Conservation (phyloP, 2,888 invertebrate genomes). For the Cryptosula pallasiana region DNA sequence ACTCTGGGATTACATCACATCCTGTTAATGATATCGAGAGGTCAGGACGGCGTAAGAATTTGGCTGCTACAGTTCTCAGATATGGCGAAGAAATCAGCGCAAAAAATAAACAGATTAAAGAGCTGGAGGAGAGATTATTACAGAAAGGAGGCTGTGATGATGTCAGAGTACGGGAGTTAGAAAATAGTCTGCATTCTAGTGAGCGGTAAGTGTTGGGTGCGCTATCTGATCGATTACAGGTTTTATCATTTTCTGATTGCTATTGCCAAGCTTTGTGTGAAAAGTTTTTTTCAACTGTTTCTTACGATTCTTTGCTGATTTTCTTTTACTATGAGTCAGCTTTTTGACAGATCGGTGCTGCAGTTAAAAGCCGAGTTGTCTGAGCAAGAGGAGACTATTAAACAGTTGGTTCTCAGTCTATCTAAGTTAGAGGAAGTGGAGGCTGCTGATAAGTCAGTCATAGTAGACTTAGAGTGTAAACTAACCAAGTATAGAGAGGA, state of each 20-base stretch:
- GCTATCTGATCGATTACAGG: no score
- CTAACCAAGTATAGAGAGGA: not conserved
- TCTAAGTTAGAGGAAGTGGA: not conserved
- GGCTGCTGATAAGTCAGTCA: not conserved
- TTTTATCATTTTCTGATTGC: no score
- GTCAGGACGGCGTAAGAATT: not conserved
- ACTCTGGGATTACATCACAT: no score
- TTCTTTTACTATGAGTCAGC: no score
- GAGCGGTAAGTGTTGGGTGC: no score
- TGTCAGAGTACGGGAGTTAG: no score
- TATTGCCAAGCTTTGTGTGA: no score
- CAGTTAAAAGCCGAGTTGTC: not conserved
- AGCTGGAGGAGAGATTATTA: not conserved
- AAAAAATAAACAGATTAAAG: not conserved
- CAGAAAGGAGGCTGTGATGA: not conserved
- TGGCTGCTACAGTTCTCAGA: not conserved
- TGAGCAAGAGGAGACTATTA: not conserved
- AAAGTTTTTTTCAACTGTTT: no score
- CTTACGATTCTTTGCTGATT: no score
- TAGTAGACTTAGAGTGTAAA: not conserved
- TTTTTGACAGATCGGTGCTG: not conserved
- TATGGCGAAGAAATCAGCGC: constrained; percentile 1
- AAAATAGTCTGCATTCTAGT: no score
- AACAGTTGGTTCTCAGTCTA: not conserved
- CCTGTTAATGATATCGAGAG: no score